Base-by-base conservation (phyloP, 1,140 invertebrate species). In the Chlorops oryzae region DNA sequence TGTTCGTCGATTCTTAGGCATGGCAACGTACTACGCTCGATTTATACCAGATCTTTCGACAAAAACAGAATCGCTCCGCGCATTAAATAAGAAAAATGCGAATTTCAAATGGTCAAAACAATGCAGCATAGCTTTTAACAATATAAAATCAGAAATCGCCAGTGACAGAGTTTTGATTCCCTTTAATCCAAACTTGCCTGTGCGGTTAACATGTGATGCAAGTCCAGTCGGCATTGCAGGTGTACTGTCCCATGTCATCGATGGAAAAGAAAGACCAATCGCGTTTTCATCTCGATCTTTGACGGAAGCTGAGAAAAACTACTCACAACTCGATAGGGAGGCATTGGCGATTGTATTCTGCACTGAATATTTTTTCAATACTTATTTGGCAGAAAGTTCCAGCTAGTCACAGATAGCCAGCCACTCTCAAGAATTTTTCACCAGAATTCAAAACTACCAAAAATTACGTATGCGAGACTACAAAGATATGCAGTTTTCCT, bases 241-340 rank as follows among this genome's bases (percentile, higher is more conserved):
- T 7, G 50, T 71, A 15, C 39, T 70, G 10, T 58, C 54, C 5
- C 63, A 71, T 23, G 44, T 54, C 9, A 7, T 54, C 2, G 27
- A 62, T 21, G 55, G 54, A 18, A 27, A 56, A 43, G 59, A 62
- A 66, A 58, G 41, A 40, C 68, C 65, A 12, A 62, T 77, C 22
- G 61, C 63, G 25, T 77, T 67, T 58, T 65, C 65, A n/a, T 74
- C 66, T 13, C 50, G 67, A 44, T 50, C 68, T 9, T 50, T 77
- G 13, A 73, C 67, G 5, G n/a, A 50, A 27, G 54, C 65, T 21
- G 63, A 78, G 57, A 25, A 58, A 41, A 73, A 72, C 32, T 75
- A 76, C 52, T 65, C 65, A 5, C 70, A 77, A 54, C 64, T 75
- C 5, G 73, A 78, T 51, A 60, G 71, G 54, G 75, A 78, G 56